These are phyloP conservation scores for Drosophila fungiperda DNA, from an alignment of 2,888 invertebrate species.

Conservation along the genomic window DNA sequence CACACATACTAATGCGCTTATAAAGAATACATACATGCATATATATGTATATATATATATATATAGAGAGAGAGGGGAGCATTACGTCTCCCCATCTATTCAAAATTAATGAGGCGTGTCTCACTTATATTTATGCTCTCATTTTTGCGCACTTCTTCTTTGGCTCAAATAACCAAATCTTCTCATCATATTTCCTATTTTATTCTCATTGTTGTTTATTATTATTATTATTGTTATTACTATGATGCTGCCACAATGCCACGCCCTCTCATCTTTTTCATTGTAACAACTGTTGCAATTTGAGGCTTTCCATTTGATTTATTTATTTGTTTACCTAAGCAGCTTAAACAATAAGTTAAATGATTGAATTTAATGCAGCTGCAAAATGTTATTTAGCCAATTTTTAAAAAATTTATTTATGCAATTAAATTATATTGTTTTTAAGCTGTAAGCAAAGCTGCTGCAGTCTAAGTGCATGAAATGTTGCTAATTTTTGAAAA, in stretches of 20 bases:
- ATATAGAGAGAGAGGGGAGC: background rate
- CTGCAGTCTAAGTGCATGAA: slow-evolving; percentile 6
- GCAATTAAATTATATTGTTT: slow-evolving; percentile 1
- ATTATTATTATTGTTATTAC: slow-evolving; percentile 3
- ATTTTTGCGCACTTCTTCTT: slow-evolving; percentile 31
- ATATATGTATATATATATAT: too few species aligned
- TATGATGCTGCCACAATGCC: slow-evolving; percentile 3
- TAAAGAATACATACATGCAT: background rate
- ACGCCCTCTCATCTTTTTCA: slow-evolving; percentile 3
- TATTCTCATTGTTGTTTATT: slow-evolving; percentile 53
- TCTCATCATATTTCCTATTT: slow-evolving; percentile 34
- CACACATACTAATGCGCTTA: slow-evolving; percentile 56
- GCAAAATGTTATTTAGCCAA: slow-evolving; percentile 9
- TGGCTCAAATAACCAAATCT: slow-evolving; percentile 2
- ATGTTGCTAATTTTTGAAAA: background rate
- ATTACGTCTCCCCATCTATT: slow-evolving; percentile 41
- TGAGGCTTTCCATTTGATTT: slow-evolving; percentile 14
- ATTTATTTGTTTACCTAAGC: slow-evolving; percentile 27
- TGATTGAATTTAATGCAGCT: slow-evolving; percentile 27
- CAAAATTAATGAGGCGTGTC: slow-evolving; percentile 77
- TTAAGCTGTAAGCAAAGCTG: background rate
- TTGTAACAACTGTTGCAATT: slow-evolving; percentile 8
- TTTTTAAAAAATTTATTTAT: background rate
- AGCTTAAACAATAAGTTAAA: slow-evolving; percentile 71
- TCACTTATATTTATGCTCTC: slow-evolving; percentile 56